phyloP scores from a whole-genome alignment of 53 echinoderm and acorn worm genomes.

The Mesocentrotus franciscanus region DNA sequence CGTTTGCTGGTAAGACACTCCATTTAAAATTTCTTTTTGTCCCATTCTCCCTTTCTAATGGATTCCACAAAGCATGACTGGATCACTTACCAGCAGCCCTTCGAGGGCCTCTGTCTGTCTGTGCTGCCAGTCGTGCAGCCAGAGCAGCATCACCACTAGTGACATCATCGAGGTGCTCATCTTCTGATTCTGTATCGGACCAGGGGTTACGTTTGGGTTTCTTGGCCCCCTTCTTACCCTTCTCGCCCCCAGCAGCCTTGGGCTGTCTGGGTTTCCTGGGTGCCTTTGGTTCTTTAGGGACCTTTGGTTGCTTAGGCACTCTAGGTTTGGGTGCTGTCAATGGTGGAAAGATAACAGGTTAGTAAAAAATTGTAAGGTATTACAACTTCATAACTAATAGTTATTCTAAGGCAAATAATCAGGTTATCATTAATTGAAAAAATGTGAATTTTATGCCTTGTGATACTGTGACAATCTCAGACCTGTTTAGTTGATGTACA shows the following conservation, averaged over 20 bases:
- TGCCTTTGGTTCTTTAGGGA: neutral
- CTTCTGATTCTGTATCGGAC: slow-evolving; percentile 71
- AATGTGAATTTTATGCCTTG: too few species aligned
- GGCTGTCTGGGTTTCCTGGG: slow-evolving; percentile 45
- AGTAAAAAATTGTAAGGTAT: neutral
- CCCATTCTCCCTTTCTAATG: too few species aligned
- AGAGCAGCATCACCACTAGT: slow-evolving; percentile 61
- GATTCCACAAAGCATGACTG: neutral
- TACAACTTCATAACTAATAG: too few species aligned
- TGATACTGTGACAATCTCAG: too few species aligned
- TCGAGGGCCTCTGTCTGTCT: slow-evolving; percentile 14
- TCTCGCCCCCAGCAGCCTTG: neutral
- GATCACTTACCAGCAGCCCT: slow-evolving; percentile 54
- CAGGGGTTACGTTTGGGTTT: slow-evolving; percentile 58
- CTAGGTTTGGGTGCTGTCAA: slow-evolving; percentile 43
- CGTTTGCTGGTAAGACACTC: too few species aligned
- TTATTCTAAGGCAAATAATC: too few species aligned
- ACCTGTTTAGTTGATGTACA: too few species aligned
- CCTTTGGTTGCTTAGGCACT: slow-evolving; percentile 48
- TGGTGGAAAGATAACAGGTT: neutral
- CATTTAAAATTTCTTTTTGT: too few species aligned
- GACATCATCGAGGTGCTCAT: slow-evolving; percentile 37
- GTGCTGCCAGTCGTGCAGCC: slow-evolving; percentile 45
- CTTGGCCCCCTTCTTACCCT: slow-evolving; percentile 53
- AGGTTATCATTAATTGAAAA: too few species aligned